phyloP scores from a whole-genome alignment of 2,888 invertebrate genomes.

The Dynastes hyllus region DNA sequence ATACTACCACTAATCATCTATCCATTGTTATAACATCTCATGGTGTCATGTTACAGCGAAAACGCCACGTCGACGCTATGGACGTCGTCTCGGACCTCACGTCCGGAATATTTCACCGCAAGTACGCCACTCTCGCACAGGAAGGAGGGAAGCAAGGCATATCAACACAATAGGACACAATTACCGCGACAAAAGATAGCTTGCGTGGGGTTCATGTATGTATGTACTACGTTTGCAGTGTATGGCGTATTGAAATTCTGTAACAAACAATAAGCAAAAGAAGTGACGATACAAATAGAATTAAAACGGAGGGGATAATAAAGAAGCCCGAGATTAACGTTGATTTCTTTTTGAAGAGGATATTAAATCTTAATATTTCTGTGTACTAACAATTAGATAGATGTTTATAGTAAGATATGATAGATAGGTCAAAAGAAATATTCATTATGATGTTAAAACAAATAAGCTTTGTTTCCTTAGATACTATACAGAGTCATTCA shows the following conservation, averaged over 20 bases:
- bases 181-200: conserved; percentile 10
- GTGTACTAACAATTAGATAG: too few relatives aligned
- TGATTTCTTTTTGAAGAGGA: too few relatives aligned
- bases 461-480: too few relatives aligned
- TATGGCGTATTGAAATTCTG: not conserved
- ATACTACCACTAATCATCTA: too few relatives aligned
- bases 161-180: conserved; percentile 30
- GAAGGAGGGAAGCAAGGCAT: conserved; percentile 21
- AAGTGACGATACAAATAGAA: too few relatives aligned
- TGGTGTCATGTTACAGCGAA: conserved; percentile 18
- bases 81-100: conserved; percentile 25
- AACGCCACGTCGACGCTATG: conserved; percentile 2
- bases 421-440: too few relatives aligned
- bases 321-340: too few relatives aligned
- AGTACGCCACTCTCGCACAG: conserved; percentile 5
- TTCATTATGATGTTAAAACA: too few relatives aligned
- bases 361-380: too few relatives aligned
- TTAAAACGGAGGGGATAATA: too few relatives aligned
- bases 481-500: too few relatives aligned
- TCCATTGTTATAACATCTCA: conserved; percentile 19
- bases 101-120: conserved; percentile 27
- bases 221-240: not conserved
- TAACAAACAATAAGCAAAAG: conserved; percentile 6
- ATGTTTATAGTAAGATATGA: too few relatives aligned
- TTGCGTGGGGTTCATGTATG: not conserved